Evolutionary conservation across 2,113 vertebrate species (phyloP), one percentile per base, ranked within the genome.

Genomic region (Laticauda colubrina): DNA sequence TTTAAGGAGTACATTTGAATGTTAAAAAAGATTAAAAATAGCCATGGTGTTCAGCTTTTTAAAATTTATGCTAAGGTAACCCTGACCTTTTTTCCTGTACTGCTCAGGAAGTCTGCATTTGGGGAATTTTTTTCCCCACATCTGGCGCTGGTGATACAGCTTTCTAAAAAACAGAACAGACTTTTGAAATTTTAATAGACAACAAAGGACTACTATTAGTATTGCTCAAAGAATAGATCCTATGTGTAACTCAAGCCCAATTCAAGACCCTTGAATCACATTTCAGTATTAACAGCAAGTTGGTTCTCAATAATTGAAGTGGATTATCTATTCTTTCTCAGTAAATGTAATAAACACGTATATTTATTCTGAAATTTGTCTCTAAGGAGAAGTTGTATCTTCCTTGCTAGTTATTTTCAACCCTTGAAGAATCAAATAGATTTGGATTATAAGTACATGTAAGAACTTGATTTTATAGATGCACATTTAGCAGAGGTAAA

Each of bases 21-120:
- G 54, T 4, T 2, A 1, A 0, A 69, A 91, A 0, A 90, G 90
- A 89, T 89, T 21, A 0, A 6, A 69, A 90, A 0, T 0, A 43
- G 87, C 93, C 3, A 75, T 57, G 0, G 0, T 0, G 0, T 0
- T 1, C 4, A 94, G 87, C 87, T 87, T 85, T 92, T 56, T 64
- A n/a, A 64, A 64, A 64, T 64, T 29, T 93, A 0, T 14, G 8
- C 0, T 21, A 2, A 89, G 87, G 86, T 91, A 93, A 34, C 89
- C 93, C 0, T 55, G 29, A 94, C 92, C 89, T 92, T 90, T 94
- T 61, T 93, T 94, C 95, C 95, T 91, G 93, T 86, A 95, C 87
- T 43, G 69, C 87, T 89, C 94, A 95, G 95, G 94, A 95, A 96
- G 90, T 93, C 89, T 75, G 90, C 64, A 43, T 0, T 0, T 59